These are phyloP conservation scores for Stomorhina lunata DNA, from an alignment of 2,888 invertebrate species.

Conservation along the genomic window DNA sequence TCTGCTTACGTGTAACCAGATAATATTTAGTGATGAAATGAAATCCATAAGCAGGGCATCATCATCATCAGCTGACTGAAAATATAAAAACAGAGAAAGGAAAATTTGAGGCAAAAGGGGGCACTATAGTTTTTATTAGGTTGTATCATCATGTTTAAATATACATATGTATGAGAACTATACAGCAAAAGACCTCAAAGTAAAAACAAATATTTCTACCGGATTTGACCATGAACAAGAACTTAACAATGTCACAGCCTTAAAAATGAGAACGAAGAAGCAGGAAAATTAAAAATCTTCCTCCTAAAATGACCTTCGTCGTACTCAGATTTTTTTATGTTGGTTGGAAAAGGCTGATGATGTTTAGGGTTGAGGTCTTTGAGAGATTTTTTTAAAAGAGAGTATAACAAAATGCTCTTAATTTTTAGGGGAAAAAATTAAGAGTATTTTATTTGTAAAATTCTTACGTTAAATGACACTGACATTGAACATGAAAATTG, in stretches of 20 bases:
- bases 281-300: background rate
- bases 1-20: background rate
- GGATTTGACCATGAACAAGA: constrained; percentile 64
- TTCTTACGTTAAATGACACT: constrained; percentile 60
- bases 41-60: background rate
- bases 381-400: background rate
- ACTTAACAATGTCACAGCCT: constrained; percentile 52
- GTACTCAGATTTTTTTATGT: background rate
- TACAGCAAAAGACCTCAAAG: background rate
- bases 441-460: background rate
- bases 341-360: too few relatives aligned
- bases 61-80: constrained; percentile 18
- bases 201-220: constrained; percentile 36
- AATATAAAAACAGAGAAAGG: background rate
- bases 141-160: background rate
- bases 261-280: background rate
- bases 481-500: constrained; percentile 63
- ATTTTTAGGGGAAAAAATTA: constrained; percentile 25
- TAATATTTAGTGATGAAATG: background rate
- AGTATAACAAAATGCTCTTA: constrained; percentile 28
- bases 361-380: background rate
- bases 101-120: background rate
- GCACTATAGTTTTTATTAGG: background rate
- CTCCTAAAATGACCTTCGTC: constrained; percentile 34
- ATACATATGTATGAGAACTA: too few relatives aligned